A percentile compares a stretch with the other conserved stretches of the same genome.
Conservation (phyloP, 2,888 invertebrate species). For the Phortica magna region DNA sequence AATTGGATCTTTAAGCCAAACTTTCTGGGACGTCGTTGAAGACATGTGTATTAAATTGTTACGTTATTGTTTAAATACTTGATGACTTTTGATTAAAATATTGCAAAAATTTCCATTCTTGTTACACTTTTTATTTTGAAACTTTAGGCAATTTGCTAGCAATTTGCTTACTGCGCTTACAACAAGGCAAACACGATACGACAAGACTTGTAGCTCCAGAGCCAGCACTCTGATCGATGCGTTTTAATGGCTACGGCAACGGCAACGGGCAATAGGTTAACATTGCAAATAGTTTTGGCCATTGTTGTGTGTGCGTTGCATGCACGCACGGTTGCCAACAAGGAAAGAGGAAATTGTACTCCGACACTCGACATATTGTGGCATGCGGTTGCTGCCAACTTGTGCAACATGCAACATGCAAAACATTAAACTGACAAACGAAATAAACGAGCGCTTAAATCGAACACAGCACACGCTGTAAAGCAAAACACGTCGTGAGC, state of each 20-base stretch:
- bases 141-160: too few species aligned
- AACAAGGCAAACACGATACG: not conserved
- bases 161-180: too few species aligned
- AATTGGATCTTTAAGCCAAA: too few species aligned
- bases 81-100: too few species aligned
- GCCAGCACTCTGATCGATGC: not conserved
- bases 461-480: conserved; percentile 52
- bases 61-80: too few species aligned
- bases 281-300: not conserved
- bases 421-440: conserved; percentile 11
- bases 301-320: not conserved
- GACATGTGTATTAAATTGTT: too few species aligned
- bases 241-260: too few species aligned
- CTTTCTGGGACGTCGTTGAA: too few species aligned
- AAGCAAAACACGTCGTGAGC: too few species aligned
- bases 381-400: conserved; percentile 71
- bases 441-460: conserved; percentile 74
- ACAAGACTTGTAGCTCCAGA: not conserved
- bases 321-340: not conserved
- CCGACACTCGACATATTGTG: conserved; percentile 52
- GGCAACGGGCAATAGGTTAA: too few species aligned
- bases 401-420: conserved; percentile 65
- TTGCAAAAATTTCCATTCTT: too few species aligned
- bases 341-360: not conserved
- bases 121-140: too few species aligned